A percentile compares a stretch with the other conserved stretches of the same genome.
Evolutionary conservation across 2,113 vertebrate species (phyloP).

Genomic region (Pygoscelis antarcticus): DNA sequence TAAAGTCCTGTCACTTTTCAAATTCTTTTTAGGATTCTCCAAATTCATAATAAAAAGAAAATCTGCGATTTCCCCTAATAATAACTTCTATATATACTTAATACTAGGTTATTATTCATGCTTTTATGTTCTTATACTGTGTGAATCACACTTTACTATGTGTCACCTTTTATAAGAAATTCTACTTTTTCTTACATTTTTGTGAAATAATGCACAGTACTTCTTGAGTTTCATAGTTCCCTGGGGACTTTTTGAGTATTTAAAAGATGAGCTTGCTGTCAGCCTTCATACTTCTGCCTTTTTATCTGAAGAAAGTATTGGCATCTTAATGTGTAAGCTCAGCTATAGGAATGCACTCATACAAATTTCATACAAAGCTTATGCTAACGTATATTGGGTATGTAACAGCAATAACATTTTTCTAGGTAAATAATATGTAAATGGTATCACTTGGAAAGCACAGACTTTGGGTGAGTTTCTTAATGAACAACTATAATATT

Average conservation of each 20-base stretch:
- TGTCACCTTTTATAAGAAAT: slow-evolving; percentile 25
- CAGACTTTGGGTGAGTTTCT: neutral
- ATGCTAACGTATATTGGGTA: neutral
- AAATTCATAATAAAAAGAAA: neutral
- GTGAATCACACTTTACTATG: neutral
- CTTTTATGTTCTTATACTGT: slow-evolving; percentile 16
- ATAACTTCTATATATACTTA: slow-evolving; percentile 2
- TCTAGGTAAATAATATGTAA: neutral
- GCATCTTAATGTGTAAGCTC: neutral
- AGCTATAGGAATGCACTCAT: neutral
- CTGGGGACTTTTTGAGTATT: neutral
- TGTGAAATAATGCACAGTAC: neutral
- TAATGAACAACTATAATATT: neutral
- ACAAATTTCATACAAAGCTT: neutral
- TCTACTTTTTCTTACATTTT: slow-evolving; percentile 4
- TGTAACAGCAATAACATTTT: neutral
- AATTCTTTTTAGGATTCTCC: neutral
- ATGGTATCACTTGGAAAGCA: neutral
- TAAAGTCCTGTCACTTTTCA: neutral
- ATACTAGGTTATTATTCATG: slow-evolving; percentile 19
- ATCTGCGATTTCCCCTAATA: neutral
- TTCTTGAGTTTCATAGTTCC: neutral
- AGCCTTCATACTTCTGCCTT: neutral
- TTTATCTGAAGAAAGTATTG: neutral
- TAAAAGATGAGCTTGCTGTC: slow-evolving; percentile 14